Percentiles rank a stretch among this genome's conserved stretches.
Conservation (phyloP, 1,140 invertebrate genomes). For the Galleria mellonella region DNA sequence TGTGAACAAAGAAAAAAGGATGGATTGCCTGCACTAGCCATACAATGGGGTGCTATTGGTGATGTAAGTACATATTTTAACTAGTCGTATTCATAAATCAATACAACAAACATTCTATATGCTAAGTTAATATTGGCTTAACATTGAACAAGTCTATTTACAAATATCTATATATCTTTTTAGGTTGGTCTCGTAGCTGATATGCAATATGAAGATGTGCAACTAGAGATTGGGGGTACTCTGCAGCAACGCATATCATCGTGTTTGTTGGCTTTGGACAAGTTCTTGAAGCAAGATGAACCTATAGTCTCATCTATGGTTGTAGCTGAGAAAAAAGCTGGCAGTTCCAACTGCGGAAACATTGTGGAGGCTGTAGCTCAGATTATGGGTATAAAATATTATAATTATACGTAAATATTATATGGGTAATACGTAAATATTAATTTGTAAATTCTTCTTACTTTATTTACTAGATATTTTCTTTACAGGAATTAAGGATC, state of each 20-base stretch:
- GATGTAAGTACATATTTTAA: too few relatives aligned
- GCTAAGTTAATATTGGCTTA: too few relatives aligned
- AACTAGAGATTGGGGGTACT: conserved; percentile 86
- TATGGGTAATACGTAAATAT: background rate
- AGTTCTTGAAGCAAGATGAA: conserved; percentile 79
- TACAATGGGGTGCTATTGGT: conserved; percentile 83
- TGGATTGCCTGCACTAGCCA: conserved; percentile 79
- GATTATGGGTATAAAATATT: conserved; percentile 79
- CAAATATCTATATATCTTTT: too few relatives aligned
- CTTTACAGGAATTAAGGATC: conserved; percentile 62
- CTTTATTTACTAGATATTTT: too few relatives aligned
- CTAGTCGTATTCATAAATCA: too few relatives aligned
- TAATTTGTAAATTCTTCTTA: too few relatives aligned
- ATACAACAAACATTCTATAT: too few relatives aligned
- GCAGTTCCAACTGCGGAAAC: conserved; percentile 74
- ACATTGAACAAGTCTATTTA: too few relatives aligned
- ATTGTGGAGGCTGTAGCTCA: conserved; percentile 79
- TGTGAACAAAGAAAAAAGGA: conserved; percentile 76
- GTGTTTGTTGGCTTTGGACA: conserved; percentile 81
- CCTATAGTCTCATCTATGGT: conserved; percentile 87
- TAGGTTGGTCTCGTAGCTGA: conserved; percentile 85
- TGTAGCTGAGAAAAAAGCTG: conserved; percentile 81
- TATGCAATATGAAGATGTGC: conserved; percentile 86
- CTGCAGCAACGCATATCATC: conserved; percentile 88
- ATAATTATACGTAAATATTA: too few relatives aligned